These are phyloP conservation scores for Sphenodon punctatus DNA, from an alignment of 2,797 vertebrate genomes.

Conservation along the genomic window DNA sequence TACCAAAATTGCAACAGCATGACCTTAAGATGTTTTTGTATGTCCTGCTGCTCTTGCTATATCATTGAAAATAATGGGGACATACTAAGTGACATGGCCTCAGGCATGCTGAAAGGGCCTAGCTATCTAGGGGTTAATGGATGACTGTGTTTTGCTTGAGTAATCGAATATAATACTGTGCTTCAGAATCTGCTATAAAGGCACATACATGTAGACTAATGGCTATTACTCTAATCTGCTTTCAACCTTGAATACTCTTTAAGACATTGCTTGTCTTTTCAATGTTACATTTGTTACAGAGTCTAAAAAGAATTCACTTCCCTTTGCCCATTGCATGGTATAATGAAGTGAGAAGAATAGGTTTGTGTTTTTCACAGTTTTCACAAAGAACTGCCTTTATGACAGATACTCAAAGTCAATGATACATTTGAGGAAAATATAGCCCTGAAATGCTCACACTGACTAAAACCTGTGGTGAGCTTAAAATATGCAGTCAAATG, in stretches of 20 bases:
- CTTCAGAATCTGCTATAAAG: slow-evolving; percentile 14
- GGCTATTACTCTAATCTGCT: slow-evolving; percentile 49
- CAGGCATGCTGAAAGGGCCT: neutral
- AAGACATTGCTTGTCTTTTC: slow-evolving; percentile 37
- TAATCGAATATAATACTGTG: slow-evolving; percentile 59
- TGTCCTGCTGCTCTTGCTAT: neutral
- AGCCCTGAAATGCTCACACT: neutral
- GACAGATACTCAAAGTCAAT: neutral
- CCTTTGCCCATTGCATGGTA: neutral
- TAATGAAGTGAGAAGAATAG: slow-evolving; percentile 1
- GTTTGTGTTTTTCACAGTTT: neutral
- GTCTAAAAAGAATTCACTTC: slow-evolving; percentile 20
- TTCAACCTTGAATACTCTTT: slow-evolving; percentile 61
- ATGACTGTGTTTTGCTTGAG: slow-evolving; percentile 43
- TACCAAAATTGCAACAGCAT: slow-evolving; percentile 22
- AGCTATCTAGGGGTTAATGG: slow-evolving; percentile 50
- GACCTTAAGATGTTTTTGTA: slow-evolving; percentile 8
- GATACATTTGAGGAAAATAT: neutral
- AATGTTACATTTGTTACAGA: slow-evolving; percentile 11
- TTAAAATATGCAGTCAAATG: neutral
- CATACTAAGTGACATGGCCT: neutral
- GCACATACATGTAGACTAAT: slow-evolving; percentile 35
- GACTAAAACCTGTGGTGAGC: neutral
- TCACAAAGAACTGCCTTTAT: neutral
- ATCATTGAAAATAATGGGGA: slow-evolving; percentile 42